These are phyloP conservation scores for Ormyrus rosae DNA, from an alignment of 2,888 invertebrate genomes.

Conservation along the genomic window DNA sequence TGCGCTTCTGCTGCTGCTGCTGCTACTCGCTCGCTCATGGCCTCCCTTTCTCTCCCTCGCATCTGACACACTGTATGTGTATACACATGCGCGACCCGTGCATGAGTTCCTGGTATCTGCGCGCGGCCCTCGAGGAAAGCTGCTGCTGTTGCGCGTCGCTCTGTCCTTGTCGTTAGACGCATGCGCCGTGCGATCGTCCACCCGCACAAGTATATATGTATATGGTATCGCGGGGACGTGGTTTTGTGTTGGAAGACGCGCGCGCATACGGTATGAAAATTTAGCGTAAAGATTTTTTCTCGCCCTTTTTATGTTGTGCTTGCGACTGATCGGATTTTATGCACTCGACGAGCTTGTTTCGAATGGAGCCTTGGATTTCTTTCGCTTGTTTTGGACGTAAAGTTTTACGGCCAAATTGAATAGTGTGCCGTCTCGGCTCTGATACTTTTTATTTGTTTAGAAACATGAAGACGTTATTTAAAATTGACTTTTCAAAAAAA, in stretches of 20 bases:
- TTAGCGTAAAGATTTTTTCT: constrained; percentile 36
- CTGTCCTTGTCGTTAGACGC: background rate
- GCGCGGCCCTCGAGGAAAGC: constrained; percentile 56
- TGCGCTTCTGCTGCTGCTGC: constrained; percentile 16
- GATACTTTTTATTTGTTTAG: no score
- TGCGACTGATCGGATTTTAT: background rate
- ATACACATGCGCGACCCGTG: background rate
- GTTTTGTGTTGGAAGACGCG: background rate
- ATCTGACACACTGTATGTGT: constrained; percentile 1
- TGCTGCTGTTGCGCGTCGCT: constrained; percentile 30
- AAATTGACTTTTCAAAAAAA: no score
- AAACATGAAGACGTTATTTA: no score
- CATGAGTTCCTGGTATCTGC: constrained; percentile 57
- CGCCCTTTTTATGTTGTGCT: background rate
- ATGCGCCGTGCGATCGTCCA: constrained; percentile 1
- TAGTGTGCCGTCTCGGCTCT: no score
- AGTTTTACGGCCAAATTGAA: background rate
- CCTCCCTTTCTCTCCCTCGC: constrained; percentile 16
- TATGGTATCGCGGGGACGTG: no score
- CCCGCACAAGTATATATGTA: constrained; percentile 1
- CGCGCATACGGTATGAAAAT: constrained; percentile 5
- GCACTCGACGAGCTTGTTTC: background rate
- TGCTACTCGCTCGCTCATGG: constrained; percentile 25
- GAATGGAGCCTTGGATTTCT: background rate
- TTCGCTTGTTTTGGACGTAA: background rate